Evolutionary conservation across 2,113 vertebrate species (phyloP).

Genomic region (Zosterops hypoxanthus): DNA sequence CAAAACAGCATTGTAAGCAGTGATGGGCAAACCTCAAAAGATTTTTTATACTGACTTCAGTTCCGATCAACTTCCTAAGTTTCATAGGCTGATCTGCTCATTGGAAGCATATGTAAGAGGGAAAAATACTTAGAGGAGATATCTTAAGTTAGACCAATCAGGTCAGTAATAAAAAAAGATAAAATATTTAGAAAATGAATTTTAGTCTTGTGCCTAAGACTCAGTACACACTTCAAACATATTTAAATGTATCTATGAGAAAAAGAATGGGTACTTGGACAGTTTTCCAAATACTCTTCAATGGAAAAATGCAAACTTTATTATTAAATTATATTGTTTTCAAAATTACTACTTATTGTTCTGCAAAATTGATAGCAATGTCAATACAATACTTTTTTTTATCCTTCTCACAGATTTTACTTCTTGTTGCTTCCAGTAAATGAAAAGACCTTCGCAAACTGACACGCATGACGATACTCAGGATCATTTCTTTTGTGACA

Average conservation of each 20-base stretch:
- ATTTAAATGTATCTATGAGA: background rate
- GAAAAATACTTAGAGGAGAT: background rate
- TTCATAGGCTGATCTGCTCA: background rate
- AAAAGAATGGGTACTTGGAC: background rate
- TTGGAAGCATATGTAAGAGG: background rate
- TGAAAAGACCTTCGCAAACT: background rate
- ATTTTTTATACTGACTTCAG: constrained; percentile 1
- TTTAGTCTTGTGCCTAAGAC: background rate
- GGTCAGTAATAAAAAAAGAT: background rate
- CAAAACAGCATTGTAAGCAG: constrained; percentile 54
- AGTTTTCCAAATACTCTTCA: background rate
- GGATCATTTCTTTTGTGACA: background rate
- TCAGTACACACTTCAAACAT: background rate
- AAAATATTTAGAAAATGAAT: background rate
- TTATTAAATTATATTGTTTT: background rate
- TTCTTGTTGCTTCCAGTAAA: background rate
- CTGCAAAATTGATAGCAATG: background rate
- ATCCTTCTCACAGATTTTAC: background rate
- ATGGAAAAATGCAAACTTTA: background rate
- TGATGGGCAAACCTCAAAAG: constrained; percentile 18
- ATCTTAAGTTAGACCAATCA: background rate
- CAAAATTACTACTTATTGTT: background rate
- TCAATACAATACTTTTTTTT: background rate
- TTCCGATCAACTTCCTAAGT: constrained; percentile 10
- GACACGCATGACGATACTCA: background rate